Percentiles rank a stretch among this genome's conserved stretches.
Evolutionary conservation across 2,888 invertebrate genomes (phyloP).

Genomic region (Thalpophila matura): DNA sequence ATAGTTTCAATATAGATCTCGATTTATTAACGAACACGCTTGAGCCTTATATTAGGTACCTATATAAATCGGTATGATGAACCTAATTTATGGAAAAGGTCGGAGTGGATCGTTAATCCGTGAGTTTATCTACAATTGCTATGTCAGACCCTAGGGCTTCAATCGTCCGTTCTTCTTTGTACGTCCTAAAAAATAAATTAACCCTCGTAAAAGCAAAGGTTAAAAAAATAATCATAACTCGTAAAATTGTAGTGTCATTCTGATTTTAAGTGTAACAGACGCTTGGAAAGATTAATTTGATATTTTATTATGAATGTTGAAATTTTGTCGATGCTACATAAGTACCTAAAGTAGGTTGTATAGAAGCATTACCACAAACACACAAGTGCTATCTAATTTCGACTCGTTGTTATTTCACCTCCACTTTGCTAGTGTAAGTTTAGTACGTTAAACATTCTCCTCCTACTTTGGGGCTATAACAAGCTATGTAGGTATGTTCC

Average conservation of each 20-base stretch:
- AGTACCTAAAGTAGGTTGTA: too few species aligned
- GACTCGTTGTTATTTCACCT: too few species aligned
- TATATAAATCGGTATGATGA: constrained; percentile 41
- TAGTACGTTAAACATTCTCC: too few species aligned
- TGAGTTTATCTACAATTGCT: constrained; percentile 41
- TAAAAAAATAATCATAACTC: constrained; percentile 40
- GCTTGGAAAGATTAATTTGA: background rate
- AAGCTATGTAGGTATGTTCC: too few species aligned
- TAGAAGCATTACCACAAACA: too few species aligned
- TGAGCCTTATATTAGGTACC: background rate
- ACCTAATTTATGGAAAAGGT: constrained; percentile 49
- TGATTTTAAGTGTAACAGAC: constrained; percentile 8
- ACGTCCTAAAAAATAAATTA: constrained; percentile 51
- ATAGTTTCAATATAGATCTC: constrained; percentile 4
- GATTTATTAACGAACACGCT: constrained; percentile 32
- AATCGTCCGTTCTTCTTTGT: constrained; percentile 39
- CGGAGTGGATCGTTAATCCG: constrained; percentile 43
- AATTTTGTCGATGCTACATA: too few species aligned
- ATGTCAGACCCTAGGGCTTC: constrained; percentile 37
- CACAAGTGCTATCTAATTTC: too few species aligned
- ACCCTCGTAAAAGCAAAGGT: constrained; percentile 39
- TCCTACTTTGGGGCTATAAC: too few species aligned
- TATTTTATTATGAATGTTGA: too few species aligned
- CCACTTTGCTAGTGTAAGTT: too few species aligned
- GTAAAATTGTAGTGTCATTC: constrained; percentile 23